phyloP scores from a whole-genome alignment of 30 jellyfish, hydroid and myxozoan genomes.

The Hydra vulgaris region DNA sequence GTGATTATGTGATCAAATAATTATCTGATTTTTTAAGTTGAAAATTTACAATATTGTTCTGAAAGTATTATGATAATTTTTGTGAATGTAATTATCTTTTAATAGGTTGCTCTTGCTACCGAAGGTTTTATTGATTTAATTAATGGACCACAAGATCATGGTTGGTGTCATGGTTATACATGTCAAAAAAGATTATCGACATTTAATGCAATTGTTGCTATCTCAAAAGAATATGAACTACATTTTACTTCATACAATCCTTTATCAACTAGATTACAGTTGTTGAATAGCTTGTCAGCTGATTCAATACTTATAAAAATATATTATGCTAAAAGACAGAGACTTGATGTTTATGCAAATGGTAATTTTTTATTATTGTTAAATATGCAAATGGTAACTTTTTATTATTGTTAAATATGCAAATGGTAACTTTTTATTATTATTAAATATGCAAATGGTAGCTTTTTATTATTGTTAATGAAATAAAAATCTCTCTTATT shows the following conservation, averaged over 20 bases:
- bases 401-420: too few species aligned
- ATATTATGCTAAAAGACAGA: conserved; percentile 37
- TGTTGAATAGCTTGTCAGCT: conserved; percentile 48
- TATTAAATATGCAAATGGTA: too few species aligned
- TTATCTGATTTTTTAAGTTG: too few species aligned
- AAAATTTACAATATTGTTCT: too few species aligned
- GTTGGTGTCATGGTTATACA: conserved; percentile 96
- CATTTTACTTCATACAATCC: conserved; percentile 72
- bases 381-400: too few species aligned
- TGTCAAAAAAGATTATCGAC: conserved; percentile 95
- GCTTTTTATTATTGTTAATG: too few species aligned
- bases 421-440: too few species aligned
- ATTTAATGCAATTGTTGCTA: conserved; percentile 63
- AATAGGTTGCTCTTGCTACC: conserved; percentile 14
- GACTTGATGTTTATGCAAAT: conserved; percentile 65
- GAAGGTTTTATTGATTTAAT: conserved; percentile 69
- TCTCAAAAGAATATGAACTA: conserved; percentile 37
- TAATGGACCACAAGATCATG: conserved; percentile 98
- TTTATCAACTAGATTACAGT: conserved; percentile 49
- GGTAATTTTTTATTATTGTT: too few species aligned
- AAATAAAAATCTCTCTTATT: too few species aligned
- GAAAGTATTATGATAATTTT: too few species aligned
- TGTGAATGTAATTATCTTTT: background rate
- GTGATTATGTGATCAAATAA: too few species aligned
- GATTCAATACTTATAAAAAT: conserved; percentile 53